phyloP scores from a whole-genome alignment of 2,888 invertebrate species.

The Hypercompe scribonia region DNA sequence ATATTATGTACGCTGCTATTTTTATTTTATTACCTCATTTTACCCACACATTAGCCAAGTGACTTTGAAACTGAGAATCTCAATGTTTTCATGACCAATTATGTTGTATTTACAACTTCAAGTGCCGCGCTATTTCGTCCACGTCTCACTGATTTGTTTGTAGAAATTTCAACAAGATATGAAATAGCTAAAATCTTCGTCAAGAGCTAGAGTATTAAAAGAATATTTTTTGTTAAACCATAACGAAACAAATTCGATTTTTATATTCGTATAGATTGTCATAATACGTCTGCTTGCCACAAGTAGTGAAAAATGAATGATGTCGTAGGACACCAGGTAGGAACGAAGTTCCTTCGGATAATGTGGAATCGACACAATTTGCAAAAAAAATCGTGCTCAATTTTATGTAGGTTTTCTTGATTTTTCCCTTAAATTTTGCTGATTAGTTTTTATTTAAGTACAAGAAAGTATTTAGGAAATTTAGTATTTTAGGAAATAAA shows the following conservation, averaged over 20 bases:
- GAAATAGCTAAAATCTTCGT: neutral
- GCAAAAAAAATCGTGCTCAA: too few species aligned
- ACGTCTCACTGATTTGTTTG: neutral
- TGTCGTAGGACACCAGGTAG: too few species aligned
- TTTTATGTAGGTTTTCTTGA: too few species aligned
- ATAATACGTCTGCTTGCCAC: neutral
- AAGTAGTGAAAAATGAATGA: neutral
- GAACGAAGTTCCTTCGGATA: too few species aligned
- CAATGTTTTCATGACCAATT: neutral
- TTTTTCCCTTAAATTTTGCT: too few species aligned
- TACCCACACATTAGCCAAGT: too few species aligned
- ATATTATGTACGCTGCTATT: constrained; percentile 48
- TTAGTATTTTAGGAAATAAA: too few species aligned
- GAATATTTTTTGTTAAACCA: neutral
- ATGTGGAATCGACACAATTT: too few species aligned
- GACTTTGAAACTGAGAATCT: constrained; percentile 60
- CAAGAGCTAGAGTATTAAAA: neutral
- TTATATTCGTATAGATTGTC: neutral
- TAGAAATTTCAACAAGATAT: neutral
- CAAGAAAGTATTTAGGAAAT: too few species aligned
- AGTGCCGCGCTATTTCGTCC: neutral
- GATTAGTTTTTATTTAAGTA: too few species aligned
- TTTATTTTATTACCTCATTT: constrained; percentile 33
- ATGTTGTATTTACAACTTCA: neutral
- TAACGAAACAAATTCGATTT: neutral